Evolutionary conservation across 2,113 vertebrate species (phyloP).

Genomic region (Aptenodytes patagonicus): DNA sequence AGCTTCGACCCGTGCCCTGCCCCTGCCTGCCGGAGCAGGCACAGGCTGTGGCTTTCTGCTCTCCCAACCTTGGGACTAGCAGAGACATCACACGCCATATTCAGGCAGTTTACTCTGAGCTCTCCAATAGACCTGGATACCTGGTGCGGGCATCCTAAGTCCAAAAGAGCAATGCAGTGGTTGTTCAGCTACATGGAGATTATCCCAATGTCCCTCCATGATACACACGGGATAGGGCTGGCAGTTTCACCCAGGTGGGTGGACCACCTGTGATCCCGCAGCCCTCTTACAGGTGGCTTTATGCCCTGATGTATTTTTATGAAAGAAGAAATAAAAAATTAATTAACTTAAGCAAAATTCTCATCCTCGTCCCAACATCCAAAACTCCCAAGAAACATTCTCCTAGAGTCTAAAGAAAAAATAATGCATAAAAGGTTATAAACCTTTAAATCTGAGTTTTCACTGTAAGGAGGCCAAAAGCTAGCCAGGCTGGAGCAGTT

Average conservation of each 20-base stretch:
- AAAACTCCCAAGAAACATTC: background rate
- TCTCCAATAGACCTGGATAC: background rate
- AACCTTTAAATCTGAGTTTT: background rate
- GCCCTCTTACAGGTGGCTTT: background rate
- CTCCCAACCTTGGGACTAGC: background rate
- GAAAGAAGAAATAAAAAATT: background rate
- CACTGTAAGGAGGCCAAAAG: background rate
- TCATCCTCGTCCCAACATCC: background rate
- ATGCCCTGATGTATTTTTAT: background rate
- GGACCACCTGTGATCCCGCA: background rate
- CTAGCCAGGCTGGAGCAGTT: background rate
- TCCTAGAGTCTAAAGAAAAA: background rate
- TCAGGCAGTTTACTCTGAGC: background rate
- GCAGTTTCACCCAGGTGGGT: background rate
- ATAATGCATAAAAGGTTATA: background rate
- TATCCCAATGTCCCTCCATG: background rate
- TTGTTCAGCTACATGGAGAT: background rate
- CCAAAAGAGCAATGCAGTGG: background rate
- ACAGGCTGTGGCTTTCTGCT: background rate
- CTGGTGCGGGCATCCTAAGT: background rate
- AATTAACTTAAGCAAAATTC: background rate
- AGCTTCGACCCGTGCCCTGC: rapidly evolving
- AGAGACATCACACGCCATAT: background rate
- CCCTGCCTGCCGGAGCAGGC: background rate
- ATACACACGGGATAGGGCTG: background rate